phyloP scores from a whole-genome alignment of 1,140 invertebrate species.

The Drosophila nannoptera region DNA sequence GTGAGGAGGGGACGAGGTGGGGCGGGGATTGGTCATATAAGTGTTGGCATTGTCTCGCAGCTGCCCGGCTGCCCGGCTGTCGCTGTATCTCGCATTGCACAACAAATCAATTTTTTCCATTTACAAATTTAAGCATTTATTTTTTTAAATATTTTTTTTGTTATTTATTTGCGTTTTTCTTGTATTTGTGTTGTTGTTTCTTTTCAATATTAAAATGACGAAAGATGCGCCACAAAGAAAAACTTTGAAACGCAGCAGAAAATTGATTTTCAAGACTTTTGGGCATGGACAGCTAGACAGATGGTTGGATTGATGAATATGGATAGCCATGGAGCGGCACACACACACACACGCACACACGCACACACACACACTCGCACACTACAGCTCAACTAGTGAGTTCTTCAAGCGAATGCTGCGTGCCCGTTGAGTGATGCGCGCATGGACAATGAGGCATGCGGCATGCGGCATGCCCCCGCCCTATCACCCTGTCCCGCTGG shows the following conservation, averaged over 20 bases:
- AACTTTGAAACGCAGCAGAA: conserved; percentile 42
- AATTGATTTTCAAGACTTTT: conserved; percentile 50
- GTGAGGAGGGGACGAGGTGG: neutral
- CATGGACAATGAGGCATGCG: conserved; percentile 73
- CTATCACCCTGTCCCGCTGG: conserved; percentile 13
- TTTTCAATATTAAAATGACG: conserved; percentile 43
- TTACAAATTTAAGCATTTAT: conserved; percentile 36
- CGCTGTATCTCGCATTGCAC: conserved; percentile 23
- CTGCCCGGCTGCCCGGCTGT: conserved; percentile 4
- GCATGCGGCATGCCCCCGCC: conserved; percentile 32
- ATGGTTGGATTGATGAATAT: conserved; percentile 27
- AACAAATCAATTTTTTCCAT: conserved; percentile 53
- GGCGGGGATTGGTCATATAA: conserved; percentile 4
- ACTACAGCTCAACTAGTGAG: neutral
- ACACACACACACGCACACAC: neutral
- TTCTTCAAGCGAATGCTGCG: conserved; percentile 28
- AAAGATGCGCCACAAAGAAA: conserved; percentile 42
- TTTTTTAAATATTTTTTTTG: conserved; percentile 4
- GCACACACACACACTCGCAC: neutral
- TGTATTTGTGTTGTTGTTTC: conserved; percentile 14
- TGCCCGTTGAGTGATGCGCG: conserved; percentile 70
- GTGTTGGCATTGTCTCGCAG: conserved; percentile 23
- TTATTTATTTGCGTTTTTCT: conserved; percentile 23
- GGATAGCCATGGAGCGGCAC: conserved; percentile 18
- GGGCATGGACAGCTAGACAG: conserved; percentile 29